Evolutionary conservation across 2,113 vertebrate genomes (phyloP), one percentile per base, ranked within the genome.

Genomic region (Cacatua alba): DNA sequence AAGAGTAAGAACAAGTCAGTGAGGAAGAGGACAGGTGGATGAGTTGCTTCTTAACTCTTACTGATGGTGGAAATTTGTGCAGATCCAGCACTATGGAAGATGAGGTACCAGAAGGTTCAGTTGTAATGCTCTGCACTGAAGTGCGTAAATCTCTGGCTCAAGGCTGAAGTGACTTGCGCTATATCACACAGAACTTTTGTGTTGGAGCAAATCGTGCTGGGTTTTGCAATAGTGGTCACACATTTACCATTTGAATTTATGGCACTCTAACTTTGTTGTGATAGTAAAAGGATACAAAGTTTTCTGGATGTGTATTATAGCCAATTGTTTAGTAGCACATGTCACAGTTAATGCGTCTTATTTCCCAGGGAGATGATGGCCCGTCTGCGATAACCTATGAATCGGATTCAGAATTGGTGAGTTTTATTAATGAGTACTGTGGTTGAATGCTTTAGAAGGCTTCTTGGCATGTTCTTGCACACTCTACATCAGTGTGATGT

Each of bases 391-490:
- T 97, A 35, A 98, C 97, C 77, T 98, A 98, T 44, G 93, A 98
- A 75, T 98, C 98, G 6, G 98, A 98, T 80, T 88, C 93, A 18
- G 98, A 98, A 77, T 93, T 93, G 98, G 99, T 99, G 98, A 98
- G 96, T 94, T 79, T 16, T 13, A 9, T 7, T 18, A 17, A 31
- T 9, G 6, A 1, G 1, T 0, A 3, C 14, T n/a, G 20, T 6
- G 7, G 6, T 2, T 46, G 10, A 17, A 35, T 26, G 26, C 46
- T n/a, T 68, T 59, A 8, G 21, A 70, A 69, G 26, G 18, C 31
- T 25, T 59, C 60, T 75, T 4, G 7, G 57, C 6, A 0, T 18
- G 33, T 23, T 60, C 52, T 72, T 90, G 49, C 68, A 29, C 23
- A 17, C 3, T 4, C 10, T 68, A 4, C 6, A 3, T 41, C 79